Evolutionary conservation across 2,797 vertebrate species (phyloP), one percentile per base, ranked within the genome.

Genomic region (Macropodus opercularis): DNA sequence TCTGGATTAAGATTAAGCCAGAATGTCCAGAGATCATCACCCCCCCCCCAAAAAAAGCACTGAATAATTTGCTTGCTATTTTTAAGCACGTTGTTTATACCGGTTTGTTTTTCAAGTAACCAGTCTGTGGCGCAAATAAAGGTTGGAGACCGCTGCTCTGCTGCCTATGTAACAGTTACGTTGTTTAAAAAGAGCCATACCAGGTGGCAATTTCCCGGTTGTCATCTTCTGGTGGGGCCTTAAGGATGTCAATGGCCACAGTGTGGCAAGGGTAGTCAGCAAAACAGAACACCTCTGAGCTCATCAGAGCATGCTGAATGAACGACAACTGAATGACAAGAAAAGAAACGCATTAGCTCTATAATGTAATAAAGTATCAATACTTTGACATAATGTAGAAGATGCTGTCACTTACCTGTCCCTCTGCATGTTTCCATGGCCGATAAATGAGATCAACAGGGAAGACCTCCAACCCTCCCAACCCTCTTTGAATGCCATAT

Each of bases 171-270:
- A n/a, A n/a, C n/a, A n/a, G n/a, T n/a, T n/a, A n/a, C n/a, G n/a
- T n/a, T n/a, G n/a, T n/a, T n/a, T n/a, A n/a, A n/a, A n/a, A n/a
- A n/a, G n/a, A n/a, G n/a, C n/a, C 62, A 80, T 94, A 98, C 97
- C 97, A 99, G 58, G 97, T 99, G 34, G 96, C 97, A 75, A 99
- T 99, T 90, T 99, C 98, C 85, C 96, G 91, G 91, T 99, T 99
- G 89, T 99, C 98, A 85, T 99, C 98, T 83, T 99, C 98, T 17
- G 98, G 98, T 67, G 96, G 98, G 51, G 98, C 98, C 92, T 99
- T 99, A 39, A 99, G 92, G 82, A 99, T 99, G 88, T 99, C 98
- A 39, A 95, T 98, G 80, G 95, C 95, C 79, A 99, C 98, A 35
- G 94, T 93, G 87, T 99, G 98, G 85, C 97, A 99, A 17, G 96